Conservation (phyloP, 2,888 invertebrate species). For the Tipula confusa region DNA sequence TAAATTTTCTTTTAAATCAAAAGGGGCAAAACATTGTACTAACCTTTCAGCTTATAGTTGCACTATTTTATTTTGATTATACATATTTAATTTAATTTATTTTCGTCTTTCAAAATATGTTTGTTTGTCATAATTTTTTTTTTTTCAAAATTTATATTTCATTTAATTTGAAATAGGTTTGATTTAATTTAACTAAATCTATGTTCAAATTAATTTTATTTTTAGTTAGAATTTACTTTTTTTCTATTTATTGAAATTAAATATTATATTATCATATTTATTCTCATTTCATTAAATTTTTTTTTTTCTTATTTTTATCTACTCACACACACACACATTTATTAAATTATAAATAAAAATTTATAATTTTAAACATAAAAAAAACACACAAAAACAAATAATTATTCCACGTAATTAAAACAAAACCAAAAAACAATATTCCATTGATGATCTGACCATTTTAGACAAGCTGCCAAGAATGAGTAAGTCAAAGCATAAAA, state of each 20-base stretch:
- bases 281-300: neutral
- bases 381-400: neutral
- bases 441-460: neutral
- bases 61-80: neutral
- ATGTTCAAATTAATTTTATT: neutral
- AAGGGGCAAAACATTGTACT: neutral
- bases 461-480: constrained; percentile 33
- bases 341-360: neutral
- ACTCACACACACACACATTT: neutral
- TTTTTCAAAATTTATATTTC: neutral
- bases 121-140: neutral
- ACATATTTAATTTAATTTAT: neutral
- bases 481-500: constrained; percentile 32
- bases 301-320: constrained; percentile 28
- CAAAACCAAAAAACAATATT: neutral
- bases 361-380: constrained; percentile 1
- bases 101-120: no score
- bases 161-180: neutral
- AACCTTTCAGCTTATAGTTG: constrained; percentile 26
- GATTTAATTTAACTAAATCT: neutral
- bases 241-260: neutral
- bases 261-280: neutral
- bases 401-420: neutral
- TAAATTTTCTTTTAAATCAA: constrained; percentile 4
- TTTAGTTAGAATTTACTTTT: neutral